These are phyloP conservation scores for Catostomus latipinnis DNA, from an alignment of 2,797 vertebrate species.

Conservation along the genomic window DNA sequence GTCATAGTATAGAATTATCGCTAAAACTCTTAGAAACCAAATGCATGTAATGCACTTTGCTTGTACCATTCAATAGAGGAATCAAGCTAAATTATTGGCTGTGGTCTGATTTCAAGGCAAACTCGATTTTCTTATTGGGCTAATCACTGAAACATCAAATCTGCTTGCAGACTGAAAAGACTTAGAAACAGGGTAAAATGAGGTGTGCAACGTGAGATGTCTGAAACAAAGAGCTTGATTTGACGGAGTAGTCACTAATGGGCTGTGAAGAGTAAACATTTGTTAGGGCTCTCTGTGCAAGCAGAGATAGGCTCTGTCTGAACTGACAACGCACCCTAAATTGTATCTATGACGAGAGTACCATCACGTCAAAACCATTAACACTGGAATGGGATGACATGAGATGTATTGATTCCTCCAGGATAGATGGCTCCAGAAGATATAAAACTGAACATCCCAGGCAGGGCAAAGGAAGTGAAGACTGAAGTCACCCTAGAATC, in stretches of 20 bases:
- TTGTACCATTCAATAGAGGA: background rate
- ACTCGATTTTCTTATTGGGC: background rate
- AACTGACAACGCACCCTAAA: conserved; percentile 77
- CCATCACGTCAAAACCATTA: conserved; percentile 78
- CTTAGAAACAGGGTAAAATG: background rate
- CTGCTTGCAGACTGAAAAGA: background rate
- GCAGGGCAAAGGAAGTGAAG: conserved; percentile 52
- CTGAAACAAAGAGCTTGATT: conserved; percentile 69
- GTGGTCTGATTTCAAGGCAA: background rate
- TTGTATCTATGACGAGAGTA: conserved; percentile 75
- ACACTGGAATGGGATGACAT: conserved; percentile 72
- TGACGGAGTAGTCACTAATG: conserved; percentile 67
- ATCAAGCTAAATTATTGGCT: background rate
- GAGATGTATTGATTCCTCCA: conserved; percentile 78
- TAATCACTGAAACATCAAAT: background rate
- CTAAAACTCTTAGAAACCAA: background rate
- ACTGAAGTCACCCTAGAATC: conserved; percentile 43
- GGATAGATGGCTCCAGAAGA: conserved; percentile 74
- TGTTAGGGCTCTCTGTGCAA: conserved; percentile 81
- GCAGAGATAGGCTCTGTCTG: conserved; percentile 78
- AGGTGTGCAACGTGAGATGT: conserved; percentile 49
- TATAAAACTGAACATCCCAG: conserved; percentile 76
- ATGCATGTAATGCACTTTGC: background rate
- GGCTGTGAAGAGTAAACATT: conserved; percentile 78
- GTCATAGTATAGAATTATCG: background rate